These are phyloP conservation scores for Lepidostoma basale DNA, from an alignment of 1,140 invertebrate genomes.

Conservation along the genomic window DNA sequence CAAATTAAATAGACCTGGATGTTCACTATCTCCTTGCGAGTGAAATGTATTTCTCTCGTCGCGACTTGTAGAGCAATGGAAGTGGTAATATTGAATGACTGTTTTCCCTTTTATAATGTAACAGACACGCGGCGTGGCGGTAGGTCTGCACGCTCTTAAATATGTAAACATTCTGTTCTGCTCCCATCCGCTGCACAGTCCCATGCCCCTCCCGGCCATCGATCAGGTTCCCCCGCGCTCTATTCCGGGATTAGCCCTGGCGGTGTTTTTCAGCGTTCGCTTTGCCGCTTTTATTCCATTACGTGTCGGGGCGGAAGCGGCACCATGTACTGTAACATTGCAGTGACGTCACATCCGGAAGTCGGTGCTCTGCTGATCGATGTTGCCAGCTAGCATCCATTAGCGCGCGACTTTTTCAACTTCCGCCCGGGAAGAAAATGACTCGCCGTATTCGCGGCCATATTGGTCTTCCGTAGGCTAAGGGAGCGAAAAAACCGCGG, in stretches of 20 bases:
- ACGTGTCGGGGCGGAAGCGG: conserved; percentile 23
- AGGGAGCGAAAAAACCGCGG: background rate
- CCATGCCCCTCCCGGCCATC: too few species aligned
- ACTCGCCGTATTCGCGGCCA: conserved; percentile 4
- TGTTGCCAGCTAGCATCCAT: conserved; percentile 21
- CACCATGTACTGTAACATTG: conserved; percentile 27
- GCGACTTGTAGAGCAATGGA: too few species aligned
- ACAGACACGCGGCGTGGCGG: too few species aligned
- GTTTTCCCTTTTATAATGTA: too few species aligned
- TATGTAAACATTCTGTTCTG: too few species aligned
- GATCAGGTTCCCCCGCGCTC: background rate
- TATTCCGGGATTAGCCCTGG: conserved; percentile 19
- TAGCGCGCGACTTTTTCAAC: conserved; percentile 27
- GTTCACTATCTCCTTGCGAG: too few species aligned
- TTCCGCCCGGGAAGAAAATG: conserved; percentile 15
- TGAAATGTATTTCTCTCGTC: too few species aligned
- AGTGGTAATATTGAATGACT: too few species aligned
- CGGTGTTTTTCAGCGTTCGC: conserved; percentile 18
- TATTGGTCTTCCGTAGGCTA: background rate
- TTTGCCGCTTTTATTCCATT: conserved; percentile 36
- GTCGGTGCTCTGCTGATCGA: conserved; percentile 30
- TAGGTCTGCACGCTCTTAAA: too few species aligned
- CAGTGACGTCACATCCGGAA: conserved; percentile 32
- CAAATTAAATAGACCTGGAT: too few species aligned
- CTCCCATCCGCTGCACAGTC: too few species aligned